Evolutionary conservation across 2,888 invertebrate genomes (phyloP), one percentile per base, ranked within the genome.

Genomic region (Drosophila lutescens): DNA sequence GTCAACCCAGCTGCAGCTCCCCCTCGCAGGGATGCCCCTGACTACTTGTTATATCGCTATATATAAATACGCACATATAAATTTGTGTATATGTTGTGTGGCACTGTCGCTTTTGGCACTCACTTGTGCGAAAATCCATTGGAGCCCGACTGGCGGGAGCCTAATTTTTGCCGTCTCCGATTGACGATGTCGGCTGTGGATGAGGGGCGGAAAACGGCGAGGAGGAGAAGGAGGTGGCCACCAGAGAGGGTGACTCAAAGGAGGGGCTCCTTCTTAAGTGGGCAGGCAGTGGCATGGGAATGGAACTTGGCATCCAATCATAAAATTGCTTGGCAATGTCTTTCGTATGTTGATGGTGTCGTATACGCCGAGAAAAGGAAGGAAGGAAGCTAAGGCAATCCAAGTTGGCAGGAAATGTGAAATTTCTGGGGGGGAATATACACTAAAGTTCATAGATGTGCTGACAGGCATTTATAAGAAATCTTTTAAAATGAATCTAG

Each of bases 71-170:
- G 32, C 46, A 23, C 36, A 32, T 50, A 65, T 70, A 54, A 53
- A 68, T 61, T 51, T 40, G 36, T 54, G 26, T 47, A 36, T 69
- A 53, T 66, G 51, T 49, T 20, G 53, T 60, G 50, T 56, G 56
- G 54, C 61, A 65, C 76, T 82, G 88, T 81, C 79, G 82, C 79
- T 86, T 85, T 83, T 83, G 88, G 86, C 83, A 86, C 88, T 86
- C 80, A 78, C 71, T 86, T 78, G 78, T 89, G 90, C 81, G 85
- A 88, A 86, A 88, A 86, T 74, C 78, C 85, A 79, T 76, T 85
- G 92, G 93, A 93, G 94, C 94, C 94, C 93, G 93, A 89, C 93
- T 90, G 92, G 82, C 92, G 91, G 94, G 93, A 93, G 93, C 93
- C 94, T 92, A 71, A 61, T 81, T 79, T 73, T 74, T 74, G 57